These are phyloP conservation scores for Coturnix japonica DNA, from an alignment of 2,113 vertebrate species.

Conservation along the genomic window DNA sequence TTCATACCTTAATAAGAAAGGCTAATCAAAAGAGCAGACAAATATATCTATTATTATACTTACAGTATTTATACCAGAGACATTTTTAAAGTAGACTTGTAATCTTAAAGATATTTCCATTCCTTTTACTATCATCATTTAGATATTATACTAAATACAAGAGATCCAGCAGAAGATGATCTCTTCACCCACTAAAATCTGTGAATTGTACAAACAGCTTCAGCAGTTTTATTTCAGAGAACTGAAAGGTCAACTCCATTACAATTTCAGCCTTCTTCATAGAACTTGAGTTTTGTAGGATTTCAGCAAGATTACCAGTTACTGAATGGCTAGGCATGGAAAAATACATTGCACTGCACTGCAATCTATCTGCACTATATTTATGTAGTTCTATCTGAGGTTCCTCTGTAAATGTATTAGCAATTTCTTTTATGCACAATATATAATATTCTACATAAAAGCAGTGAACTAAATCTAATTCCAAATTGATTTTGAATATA, in stretches of 20 bases:
- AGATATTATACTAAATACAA: neutral
- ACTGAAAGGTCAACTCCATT: neutral
- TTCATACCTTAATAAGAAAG: constrained; percentile 12
- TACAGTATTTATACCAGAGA: neutral
- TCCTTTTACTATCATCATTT: neutral
- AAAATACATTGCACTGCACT: neutral
- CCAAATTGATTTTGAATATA: neutral
- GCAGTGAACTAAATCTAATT: neutral
- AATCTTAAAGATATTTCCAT: neutral
- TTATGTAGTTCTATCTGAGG: neutral
- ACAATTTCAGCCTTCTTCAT: neutral
- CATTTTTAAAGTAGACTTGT: neutral
- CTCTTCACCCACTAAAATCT: neutral
- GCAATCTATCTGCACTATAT: neutral
- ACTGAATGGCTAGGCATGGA: neutral
- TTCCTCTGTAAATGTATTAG: neutral
- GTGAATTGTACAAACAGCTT: neutral
- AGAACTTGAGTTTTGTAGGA: neutral
- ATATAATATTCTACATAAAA: neutral
- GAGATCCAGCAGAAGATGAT: neutral
- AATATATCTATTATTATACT: constrained; percentile 18
- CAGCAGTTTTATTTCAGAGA: neutral
- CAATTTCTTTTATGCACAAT: neutral
- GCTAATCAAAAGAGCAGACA: neutral
- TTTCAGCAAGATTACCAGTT: neutral